Conservation (phyloP, 35 echinoderm and acorn worm genomes). For the Nesometra sesokonis region DNA sequence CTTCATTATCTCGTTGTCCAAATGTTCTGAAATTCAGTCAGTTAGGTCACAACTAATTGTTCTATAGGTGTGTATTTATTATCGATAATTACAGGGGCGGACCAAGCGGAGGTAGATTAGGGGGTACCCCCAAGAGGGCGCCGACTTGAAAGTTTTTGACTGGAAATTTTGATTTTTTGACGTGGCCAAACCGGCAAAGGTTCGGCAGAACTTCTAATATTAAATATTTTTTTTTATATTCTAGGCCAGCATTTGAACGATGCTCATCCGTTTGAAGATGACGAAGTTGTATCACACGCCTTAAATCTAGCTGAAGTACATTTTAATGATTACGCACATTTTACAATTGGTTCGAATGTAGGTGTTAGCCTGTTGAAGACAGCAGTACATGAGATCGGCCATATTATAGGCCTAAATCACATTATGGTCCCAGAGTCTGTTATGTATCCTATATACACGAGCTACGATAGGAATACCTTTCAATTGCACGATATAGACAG, state of each 20-base stretch:
- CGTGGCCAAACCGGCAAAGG: too few species aligned
- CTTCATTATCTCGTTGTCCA: too few species aligned
- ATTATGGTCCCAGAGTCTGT: background rate
- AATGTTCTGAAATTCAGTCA: too few species aligned
- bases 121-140: too few species aligned
- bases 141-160: too few species aligned
- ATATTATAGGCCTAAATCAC: conserved; percentile 60
- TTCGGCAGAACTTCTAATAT: too few species aligned
- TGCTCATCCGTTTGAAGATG: background rate
- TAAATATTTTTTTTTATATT: too few species aligned
- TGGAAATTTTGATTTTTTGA: too few species aligned
- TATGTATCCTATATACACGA: conserved; percentile 52
- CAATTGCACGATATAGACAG: background rate
- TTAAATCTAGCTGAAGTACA: background rate
- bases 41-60: too few species aligned
- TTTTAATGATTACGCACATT: background rate
- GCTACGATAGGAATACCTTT: background rate
- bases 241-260: background rate
- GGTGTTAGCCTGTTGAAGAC: conserved; percentile 11
- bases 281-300: background rate
- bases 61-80: too few species aligned
- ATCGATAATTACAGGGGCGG: too few species aligned
- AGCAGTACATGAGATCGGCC: conserved; percentile 86
- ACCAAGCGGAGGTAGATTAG: too few species aligned
- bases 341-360: background rate